These are phyloP conservation scores for Callopanchax toddi DNA, from an alignment of 2,113 vertebrate genomes.

Conservation along the genomic window DNA sequence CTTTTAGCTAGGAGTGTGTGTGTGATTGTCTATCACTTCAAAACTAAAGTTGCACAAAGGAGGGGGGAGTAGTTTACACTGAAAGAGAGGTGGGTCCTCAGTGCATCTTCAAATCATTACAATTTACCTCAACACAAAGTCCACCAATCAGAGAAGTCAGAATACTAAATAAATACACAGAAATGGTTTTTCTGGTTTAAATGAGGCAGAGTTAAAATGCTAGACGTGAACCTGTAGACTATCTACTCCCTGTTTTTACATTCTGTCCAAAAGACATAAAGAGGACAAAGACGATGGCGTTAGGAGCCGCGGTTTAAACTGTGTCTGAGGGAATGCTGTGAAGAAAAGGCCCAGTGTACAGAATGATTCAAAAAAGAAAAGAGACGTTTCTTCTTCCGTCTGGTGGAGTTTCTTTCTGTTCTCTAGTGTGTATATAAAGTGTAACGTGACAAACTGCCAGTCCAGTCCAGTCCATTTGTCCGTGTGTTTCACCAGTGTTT, in stretches of 20 bases:
- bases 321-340: constrained; percentile 33
- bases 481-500: constrained; percentile 80
- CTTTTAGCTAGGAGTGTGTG: constrained; percentile 13
- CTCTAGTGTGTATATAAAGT: constrained; percentile 77
- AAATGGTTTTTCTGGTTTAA: not conserved
- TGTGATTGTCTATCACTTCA: constrained; percentile 25
- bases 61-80: constrained; percentile 54
- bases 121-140: constrained; percentile 27
- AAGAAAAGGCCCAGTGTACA: constrained; percentile 48
- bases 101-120: not conserved
- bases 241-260: constrained; percentile 4
- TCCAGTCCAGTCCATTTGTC: constrained; percentile 73
- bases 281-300: constrained; percentile 64
- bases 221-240: constrained; percentile 41
- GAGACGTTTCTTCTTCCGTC: constrained; percentile 48
- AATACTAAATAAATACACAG: too few species aligned
- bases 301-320: constrained; percentile 46
- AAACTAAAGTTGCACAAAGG: constrained; percentile 33
- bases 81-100: constrained; percentile 22
- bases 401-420: constrained; percentile 61
- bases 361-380: constrained; percentile 41
- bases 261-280: constrained; percentile 26
- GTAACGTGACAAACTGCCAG: constrained; percentile 76
- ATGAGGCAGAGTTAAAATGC: too few species aligned
- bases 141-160: not conserved